phyloP scores from a whole-genome alignment of 2,888 invertebrate genomes.

The Chironomus riparius region DNA sequence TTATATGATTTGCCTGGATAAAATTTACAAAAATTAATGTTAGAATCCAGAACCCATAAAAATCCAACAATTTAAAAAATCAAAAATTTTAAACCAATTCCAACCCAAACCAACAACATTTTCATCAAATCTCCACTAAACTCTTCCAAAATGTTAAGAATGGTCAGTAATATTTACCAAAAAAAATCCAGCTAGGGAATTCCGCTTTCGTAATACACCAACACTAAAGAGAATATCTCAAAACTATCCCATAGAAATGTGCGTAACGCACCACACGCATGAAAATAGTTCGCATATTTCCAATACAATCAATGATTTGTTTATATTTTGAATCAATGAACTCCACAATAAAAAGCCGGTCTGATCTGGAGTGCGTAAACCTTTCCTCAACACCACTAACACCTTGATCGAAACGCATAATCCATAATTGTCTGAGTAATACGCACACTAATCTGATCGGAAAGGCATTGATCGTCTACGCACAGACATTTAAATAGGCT shows the following conservation, averaged over 20 bases:
- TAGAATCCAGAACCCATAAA: too few relatives aligned
- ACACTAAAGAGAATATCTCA: too few relatives aligned
- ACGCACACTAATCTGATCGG: slow-evolving; percentile 6
- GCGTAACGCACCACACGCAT: neutral
- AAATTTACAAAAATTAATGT: too few relatives aligned
- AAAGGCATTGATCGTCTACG: neutral
- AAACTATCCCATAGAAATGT: neutral
- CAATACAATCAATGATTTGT: neutral
- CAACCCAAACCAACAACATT: too few relatives aligned
- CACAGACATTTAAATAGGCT: neutral
- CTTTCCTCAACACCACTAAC: neutral
- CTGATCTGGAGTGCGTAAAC: slow-evolving; percentile 1
- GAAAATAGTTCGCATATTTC: too few relatives aligned
- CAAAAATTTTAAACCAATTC: too few relatives aligned
- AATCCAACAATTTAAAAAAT: neutral
- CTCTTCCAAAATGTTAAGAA: too few relatives aligned
- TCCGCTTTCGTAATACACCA: too few relatives aligned
- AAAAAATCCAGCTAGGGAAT: too few relatives aligned
- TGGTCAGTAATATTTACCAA: too few relatives aligned
- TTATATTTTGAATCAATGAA: slow-evolving; percentile 13
- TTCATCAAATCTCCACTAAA: too few relatives aligned
- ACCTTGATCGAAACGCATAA: neutral
- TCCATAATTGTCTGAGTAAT: neutral
- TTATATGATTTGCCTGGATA: too few relatives aligned
- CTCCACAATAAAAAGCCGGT: neutral